A percentile compares a stretch with the other conserved stretches of the same genome.
Evolutionary conservation across 2,113 vertebrate genomes (phyloP).

Genomic region (Pavo muticus): DNA sequence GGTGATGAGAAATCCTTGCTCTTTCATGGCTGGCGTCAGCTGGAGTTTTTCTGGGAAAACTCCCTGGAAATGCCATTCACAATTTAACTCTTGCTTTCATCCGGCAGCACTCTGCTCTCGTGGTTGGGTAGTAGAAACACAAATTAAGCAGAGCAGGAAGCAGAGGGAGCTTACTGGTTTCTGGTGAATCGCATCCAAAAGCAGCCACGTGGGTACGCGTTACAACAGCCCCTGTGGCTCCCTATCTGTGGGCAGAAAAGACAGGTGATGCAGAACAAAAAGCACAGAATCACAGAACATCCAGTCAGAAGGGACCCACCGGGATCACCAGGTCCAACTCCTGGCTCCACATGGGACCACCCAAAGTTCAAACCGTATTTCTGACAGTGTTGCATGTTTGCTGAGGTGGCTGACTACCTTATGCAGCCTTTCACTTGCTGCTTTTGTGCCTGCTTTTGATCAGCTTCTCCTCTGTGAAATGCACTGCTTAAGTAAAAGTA

Average conservation of each 20-base stretch:
- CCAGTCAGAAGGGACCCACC: neutral
- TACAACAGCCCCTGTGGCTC: neutral
- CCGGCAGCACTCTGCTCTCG: neutral
- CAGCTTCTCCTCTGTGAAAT: neutral
- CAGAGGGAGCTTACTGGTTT: accelerated
- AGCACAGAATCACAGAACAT: neutral
- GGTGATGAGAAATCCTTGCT: neutral
- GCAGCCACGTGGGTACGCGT: accelerated
- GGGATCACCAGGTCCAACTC: neutral
- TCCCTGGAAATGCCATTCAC: neutral
- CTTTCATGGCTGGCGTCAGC: neutral
- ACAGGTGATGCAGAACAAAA: neutral
- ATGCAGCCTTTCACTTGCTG: neutral
- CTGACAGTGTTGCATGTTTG: neutral
- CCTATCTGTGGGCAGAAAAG: neutral
- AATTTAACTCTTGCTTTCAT: neutral
- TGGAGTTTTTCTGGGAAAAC: neutral
- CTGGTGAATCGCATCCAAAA: neutral
- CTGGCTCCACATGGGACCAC: neutral
- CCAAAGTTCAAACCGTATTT: neutral
- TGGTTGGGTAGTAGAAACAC: neutral
- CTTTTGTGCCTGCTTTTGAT: neutral
- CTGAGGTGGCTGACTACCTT: neutral
- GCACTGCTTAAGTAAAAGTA: neutral
- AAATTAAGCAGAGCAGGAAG: neutral